Conservation (phyloP, 2,888 invertebrate genomes). For the Steinernema carpocapsae region DNA sequence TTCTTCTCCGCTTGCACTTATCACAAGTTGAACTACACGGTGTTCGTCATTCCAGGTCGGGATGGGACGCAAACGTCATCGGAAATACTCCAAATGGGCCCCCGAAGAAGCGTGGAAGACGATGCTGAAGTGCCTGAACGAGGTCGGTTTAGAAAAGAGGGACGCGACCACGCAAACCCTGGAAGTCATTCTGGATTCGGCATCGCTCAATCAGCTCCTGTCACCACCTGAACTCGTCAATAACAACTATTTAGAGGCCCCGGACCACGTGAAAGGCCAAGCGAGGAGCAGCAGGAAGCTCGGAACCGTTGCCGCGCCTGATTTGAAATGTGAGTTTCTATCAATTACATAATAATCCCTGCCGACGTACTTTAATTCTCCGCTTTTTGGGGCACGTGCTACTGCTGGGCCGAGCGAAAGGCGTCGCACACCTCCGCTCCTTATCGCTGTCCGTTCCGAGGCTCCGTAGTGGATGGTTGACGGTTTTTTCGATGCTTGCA, state of each 20-base stretch:
- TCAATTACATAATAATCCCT: too few species aligned
- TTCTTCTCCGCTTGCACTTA: not conserved
- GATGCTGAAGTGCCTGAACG: conserved; percentile 26
- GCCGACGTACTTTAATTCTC: not conserved
- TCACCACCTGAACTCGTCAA: not conserved
- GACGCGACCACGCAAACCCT: conserved; percentile 16
- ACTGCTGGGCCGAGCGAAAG: not conserved
- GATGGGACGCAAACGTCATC: conserved; percentile 17
- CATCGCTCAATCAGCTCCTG: not conserved
- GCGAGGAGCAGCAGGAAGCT: not conserved
- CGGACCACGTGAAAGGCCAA: not conserved
- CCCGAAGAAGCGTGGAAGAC: conserved; percentile 29
- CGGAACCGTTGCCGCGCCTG: not conserved
- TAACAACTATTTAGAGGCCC: not conserved
- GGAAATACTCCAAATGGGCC: conserved; percentile 17
- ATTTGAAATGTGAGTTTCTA: conserved; percentile 13
- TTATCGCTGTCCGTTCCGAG: not conserved
- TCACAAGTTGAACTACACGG: too few species aligned
- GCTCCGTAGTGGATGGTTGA: not conserved
- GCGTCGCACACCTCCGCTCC: not conserved
- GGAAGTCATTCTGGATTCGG: conserved; percentile 10
- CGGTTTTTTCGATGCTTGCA: not conserved
- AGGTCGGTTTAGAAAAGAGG: not conserved
- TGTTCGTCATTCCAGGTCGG: too few species aligned
- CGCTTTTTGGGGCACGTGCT: not conserved